Evolutionary conservation across 2,888 invertebrate genomes (phyloP), one percentile per base, ranked within the genome.

Genomic region (Operophtera brumata): DNA sequence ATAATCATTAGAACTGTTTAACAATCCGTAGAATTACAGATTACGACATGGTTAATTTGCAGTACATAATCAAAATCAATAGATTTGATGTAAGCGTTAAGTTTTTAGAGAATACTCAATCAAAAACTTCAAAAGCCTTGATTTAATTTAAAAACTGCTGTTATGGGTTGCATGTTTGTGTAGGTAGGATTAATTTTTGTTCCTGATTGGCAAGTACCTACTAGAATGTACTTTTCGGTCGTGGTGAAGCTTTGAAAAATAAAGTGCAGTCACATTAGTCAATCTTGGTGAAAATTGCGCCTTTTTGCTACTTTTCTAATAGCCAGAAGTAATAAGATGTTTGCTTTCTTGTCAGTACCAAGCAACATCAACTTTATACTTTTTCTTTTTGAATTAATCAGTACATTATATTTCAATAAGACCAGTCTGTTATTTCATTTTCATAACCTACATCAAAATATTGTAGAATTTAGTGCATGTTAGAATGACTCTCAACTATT

Each of bases 401-500:
- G 48, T 48, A 46, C 48, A 52, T 48, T 52, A 48, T 39, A 39
- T 48, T 52, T 25, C 44, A 37, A 35, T 14, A 39, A 47, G 25
- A 39, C 9, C 26, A 36, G 13, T 42, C 35, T 44, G 44, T 52
- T 52, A 48, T 57, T 52, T 49, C 41, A 6, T 34, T 40, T 47
- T 53, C 13, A 42, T 49, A 46, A 42, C 47, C 51, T 34, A 40
- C 13, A 39, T 46, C 13, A 49, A 70, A 59, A 80, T 20, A 2
- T 20, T 20, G 4, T 20, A 20, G 20, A 20, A 20, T 20, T 20
- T 20, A 78, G 85, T 85, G 86, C 83, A 80, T 70, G 82, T 78
- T 80, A 79, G 79, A 84, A 83, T 81, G 71, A 80, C 76, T 80
- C 30, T 72, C 75, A 77, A 77, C 68, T 63, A 66, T 69, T 82